Conservation (phyloP, 2,113 vertebrate genomes). For the Cathartes aura region DNA sequence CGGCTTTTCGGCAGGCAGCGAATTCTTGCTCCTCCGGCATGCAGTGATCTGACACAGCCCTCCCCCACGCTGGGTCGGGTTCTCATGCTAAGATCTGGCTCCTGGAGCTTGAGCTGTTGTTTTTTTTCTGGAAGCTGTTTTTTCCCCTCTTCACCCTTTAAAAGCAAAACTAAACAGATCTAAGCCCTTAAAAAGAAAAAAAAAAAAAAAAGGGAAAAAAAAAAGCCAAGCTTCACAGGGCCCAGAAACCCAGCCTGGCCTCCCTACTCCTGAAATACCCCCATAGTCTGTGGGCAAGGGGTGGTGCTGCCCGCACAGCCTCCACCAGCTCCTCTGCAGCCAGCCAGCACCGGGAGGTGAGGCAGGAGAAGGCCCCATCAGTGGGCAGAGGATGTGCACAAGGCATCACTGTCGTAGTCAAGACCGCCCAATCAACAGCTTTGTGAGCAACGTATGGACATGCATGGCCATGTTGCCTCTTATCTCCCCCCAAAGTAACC, state of each 20-base stretch:
- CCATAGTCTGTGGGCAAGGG: not conserved
- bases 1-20: constrained; percentile 44
- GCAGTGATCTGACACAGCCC: constrained; percentile 32
- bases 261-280: not conserved
- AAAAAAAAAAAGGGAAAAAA: not conserved
- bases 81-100: constrained; percentile 33
- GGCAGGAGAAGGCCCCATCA: not conserved
- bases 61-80: not conserved
- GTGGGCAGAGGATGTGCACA: not conserved
- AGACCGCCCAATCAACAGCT: not conserved
- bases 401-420: not conserved
- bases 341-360: not conserved
- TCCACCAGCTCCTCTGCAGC: not conserved
- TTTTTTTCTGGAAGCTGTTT: constrained; percentile 46
- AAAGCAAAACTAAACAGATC: constrained; percentile 22
- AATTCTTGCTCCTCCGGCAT: constrained; percentile 12
- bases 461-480: not conserved
- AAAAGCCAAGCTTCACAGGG: not conserved
- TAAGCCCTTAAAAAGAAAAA: not conserved
- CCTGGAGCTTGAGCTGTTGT: constrained; percentile 25
- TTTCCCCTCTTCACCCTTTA: constrained; percentile 33
- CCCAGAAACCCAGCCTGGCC: not conserved
- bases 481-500: not conserved
- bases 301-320: rapidly evolving
- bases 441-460: not conserved